phyloP scores from a whole-genome alignment of 2,113 vertebrate genomes.

The Pseudolaguvia tuberculata region DNA sequence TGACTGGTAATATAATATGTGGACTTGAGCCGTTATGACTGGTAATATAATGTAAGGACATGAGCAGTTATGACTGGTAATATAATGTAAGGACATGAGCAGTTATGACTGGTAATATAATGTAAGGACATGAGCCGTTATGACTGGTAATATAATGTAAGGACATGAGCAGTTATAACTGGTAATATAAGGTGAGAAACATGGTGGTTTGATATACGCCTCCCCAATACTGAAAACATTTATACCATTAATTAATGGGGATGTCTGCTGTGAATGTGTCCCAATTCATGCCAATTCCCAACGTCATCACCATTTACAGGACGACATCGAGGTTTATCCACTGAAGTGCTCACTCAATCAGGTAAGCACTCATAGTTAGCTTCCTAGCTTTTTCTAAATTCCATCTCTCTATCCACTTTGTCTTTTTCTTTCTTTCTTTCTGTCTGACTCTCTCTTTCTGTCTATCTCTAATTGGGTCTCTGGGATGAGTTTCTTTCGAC shows the following conservation, averaged over 20 bases:
- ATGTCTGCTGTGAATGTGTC: background rate
- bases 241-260: no score
- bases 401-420: constrained; percentile 31
- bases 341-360: background rate
- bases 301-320: background rate
- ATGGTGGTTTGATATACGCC: background rate
- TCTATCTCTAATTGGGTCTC: constrained; percentile 95
- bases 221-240: no score
- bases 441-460: constrained; percentile 67
- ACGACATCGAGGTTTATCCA: background rate
- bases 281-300: background rate
- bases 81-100: no score
- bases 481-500: constrained; percentile 96
- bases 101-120: no score
- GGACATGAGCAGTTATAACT: background rate
- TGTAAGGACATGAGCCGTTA: background rate
- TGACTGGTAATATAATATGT: no score
- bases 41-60: no score
- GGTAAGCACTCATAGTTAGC: constrained; percentile 1
- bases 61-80: no score
- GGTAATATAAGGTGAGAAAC: background rate
- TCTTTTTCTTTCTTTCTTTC: constrained; percentile 60
- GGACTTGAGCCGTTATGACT: no score
- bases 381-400: background rate
- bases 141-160: background rate